Evolutionary conservation across 1,140 invertebrate species (phyloP).

Genomic region (Aphaenogaster floridana): DNA sequence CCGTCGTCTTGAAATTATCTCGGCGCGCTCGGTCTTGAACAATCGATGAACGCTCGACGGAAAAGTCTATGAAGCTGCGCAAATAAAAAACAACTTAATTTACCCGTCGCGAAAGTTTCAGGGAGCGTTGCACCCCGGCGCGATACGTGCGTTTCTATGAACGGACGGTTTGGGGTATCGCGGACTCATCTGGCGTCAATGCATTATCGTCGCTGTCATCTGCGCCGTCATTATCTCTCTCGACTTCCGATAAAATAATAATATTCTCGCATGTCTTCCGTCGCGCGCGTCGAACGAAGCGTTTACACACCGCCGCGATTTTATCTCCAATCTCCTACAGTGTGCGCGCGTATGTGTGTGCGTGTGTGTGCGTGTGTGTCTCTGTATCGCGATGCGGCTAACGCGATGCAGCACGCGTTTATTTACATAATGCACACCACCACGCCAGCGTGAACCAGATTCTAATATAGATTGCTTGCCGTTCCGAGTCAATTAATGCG

Average conservation of each 20-base stretch:
- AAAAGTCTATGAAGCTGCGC: not conserved
- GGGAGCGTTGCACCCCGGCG: constrained; percentile 1
- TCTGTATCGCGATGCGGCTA: constrained; percentile 55
- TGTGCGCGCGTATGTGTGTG: not conserved
- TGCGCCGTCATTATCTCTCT: constrained; percentile 39
- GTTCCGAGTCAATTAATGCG: constrained; percentile 60
- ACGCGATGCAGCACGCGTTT: constrained; percentile 63
- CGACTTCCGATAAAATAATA: constrained; percentile 61
- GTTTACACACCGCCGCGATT: constrained; percentile 51
- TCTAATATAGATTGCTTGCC: constrained; percentile 62
- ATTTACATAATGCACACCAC: constrained; percentile 59
- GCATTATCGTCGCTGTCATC: constrained; percentile 56
- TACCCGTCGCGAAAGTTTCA: not conserved
- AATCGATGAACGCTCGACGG: not conserved
- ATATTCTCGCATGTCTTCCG: constrained; percentile 54
- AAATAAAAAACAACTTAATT: not conserved
- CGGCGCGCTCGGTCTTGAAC: not conserved
- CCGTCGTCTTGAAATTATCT: not conserved
- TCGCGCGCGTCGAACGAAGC: constrained; percentile 42
- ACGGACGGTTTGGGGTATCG: constrained; percentile 26
- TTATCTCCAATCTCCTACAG: constrained; percentile 24
- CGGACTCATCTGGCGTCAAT: constrained; percentile 43
- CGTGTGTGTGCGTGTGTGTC: not conserved
- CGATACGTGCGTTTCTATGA: constrained; percentile 1
- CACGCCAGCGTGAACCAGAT: constrained; percentile 47